These are phyloP conservation scores for Drosophila ogumai DNA, from an alignment of 1,140 invertebrate species.

Conservation along the genomic window DNA sequence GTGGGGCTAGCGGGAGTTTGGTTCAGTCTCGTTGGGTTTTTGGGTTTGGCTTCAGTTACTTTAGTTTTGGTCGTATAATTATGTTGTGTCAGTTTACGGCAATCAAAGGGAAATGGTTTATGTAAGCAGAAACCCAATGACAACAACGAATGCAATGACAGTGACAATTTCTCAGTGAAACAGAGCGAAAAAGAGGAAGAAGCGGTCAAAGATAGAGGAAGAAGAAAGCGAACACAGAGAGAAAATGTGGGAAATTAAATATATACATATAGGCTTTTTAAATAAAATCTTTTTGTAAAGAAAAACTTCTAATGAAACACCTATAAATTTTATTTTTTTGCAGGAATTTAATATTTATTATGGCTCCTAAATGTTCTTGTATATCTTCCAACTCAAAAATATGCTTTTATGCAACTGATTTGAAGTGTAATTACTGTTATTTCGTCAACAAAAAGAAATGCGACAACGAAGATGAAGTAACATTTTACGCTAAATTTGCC, in stretches of 20 bases:
- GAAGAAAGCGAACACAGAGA: conserved; percentile 14
- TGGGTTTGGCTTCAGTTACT: conserved; percentile 49
- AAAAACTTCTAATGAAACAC: neutral
- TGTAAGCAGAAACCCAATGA: conserved; percentile 57
- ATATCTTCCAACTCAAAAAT: neutral
- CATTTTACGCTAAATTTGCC: conserved; percentile 80
- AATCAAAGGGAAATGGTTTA: conserved; percentile 66
- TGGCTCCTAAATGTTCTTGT: no score
- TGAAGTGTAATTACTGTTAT: conserved; percentile 69
- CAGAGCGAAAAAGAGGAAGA: conserved; percentile 58
- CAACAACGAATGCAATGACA: conserved; percentile 40
- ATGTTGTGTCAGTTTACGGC: conserved; percentile 78
- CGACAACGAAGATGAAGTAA: conserved; percentile 46
- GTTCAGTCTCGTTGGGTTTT: conserved; percentile 28
- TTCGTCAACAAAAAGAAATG: conserved; percentile 45
- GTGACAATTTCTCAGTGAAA: conserved; percentile 62
- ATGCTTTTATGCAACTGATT: neutral
- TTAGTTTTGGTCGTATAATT: conserved; percentile 51
- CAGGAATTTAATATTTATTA: neutral
- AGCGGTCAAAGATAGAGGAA: conserved; percentile 11
- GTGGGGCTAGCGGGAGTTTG: neutral
- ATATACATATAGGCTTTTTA: neutral
- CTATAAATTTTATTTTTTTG: neutral
- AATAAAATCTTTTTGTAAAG: neutral
- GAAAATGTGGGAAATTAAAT: neutral